Percentiles rank a stretch among this genome's conserved stretches.
Evolutionary conservation across 2,888 invertebrate species (phyloP).

Genomic region (Caenorhabditis sulstoni): DNA sequence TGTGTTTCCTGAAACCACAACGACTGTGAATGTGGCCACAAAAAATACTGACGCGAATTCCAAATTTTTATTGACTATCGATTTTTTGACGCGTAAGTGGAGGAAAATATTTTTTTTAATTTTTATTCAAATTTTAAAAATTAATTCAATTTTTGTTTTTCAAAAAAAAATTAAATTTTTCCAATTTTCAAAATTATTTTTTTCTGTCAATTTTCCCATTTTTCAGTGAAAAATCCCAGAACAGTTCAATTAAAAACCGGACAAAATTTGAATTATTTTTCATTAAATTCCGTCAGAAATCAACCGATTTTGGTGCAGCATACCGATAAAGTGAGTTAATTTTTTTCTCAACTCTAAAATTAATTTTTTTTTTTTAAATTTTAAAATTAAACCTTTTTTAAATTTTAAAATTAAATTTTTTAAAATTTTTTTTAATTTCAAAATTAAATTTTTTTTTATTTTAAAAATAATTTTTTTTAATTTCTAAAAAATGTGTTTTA

Average conservation of each 20-base stretch:
- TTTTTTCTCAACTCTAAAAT: neutral
- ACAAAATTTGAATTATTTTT: slow-evolving; percentile 22
- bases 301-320: slow-evolving; percentile 13
- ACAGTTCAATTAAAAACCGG: slow-evolving; percentile 16
- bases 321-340: slow-evolving; percentile 19
- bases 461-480: neutral
- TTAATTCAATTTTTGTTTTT: neutral
- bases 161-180: neutral
- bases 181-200: neutral
- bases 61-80: slow-evolving; percentile 22
- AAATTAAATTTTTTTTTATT: neutral
- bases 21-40: slow-evolving; percentile 5
- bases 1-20: slow-evolving; percentile 28
- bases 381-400: neutral
- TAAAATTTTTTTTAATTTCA: neutral
- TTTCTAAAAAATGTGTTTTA: neutral
- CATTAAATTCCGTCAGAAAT: slow-evolving; percentile 8
- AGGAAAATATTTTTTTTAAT: too few relatives aligned
- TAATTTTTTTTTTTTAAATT: neutral
- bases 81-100: slow-evolving; percentile 9
- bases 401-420: neutral
- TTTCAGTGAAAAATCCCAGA: slow-evolving; percentile 17
- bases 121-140: neutral
- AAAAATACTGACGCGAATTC: too few relatives aligned
- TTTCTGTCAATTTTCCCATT: too few relatives aligned